These are phyloP conservation scores for Brachionus paranguensis DNA, from an alignment of 1,140 invertebrate genomes.

Conservation along the genomic window DNA sequence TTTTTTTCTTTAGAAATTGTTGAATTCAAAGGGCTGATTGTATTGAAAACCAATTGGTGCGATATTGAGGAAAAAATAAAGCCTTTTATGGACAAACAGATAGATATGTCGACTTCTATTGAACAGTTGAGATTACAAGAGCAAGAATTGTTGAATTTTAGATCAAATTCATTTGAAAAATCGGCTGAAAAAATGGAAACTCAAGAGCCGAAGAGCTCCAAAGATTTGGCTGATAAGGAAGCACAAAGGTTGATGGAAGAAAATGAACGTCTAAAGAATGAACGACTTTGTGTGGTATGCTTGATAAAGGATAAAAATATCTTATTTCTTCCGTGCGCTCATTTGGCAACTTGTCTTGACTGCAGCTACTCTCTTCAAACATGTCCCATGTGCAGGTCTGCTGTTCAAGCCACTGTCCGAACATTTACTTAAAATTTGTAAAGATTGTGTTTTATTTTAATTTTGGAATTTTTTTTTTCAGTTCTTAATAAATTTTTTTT, in stretches of 20 bases:
- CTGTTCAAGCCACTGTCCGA: background rate
- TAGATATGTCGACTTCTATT: background rate
- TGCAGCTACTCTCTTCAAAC: slow-evolving; percentile 4
- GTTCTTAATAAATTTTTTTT: background rate
- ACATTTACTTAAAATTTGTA: slow-evolving; percentile 23
- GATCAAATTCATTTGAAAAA: background rate
- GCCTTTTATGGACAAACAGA: background rate
- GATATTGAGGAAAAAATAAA: slow-evolving; percentile 17
- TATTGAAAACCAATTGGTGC: background rate
- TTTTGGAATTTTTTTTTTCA: background rate
- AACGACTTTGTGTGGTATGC: slow-evolving; percentile 19
- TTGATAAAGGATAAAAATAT: slow-evolving; percentile 1
- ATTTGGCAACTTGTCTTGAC: slow-evolving; percentile 24
- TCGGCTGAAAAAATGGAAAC: background rate
- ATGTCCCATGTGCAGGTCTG: slow-evolving; percentile 31
- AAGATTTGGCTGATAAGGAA: background rate
- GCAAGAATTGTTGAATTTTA: background rate
- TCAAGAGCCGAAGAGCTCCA: background rate
- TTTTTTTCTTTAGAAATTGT: background rate
- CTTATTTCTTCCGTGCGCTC: slow-evolving; percentile 21
- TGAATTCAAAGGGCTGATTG: background rate
- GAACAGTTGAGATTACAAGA: background rate
- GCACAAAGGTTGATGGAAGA: background rate
- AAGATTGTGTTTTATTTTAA: slow-evolving; percentile 9
- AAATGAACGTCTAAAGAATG: slow-evolving; percentile 14